Percentiles rank a stretch among this genome's conserved stretches.
Conservation (phyloP, 2,888 invertebrate genomes). For the Melanargia galathea region DNA sequence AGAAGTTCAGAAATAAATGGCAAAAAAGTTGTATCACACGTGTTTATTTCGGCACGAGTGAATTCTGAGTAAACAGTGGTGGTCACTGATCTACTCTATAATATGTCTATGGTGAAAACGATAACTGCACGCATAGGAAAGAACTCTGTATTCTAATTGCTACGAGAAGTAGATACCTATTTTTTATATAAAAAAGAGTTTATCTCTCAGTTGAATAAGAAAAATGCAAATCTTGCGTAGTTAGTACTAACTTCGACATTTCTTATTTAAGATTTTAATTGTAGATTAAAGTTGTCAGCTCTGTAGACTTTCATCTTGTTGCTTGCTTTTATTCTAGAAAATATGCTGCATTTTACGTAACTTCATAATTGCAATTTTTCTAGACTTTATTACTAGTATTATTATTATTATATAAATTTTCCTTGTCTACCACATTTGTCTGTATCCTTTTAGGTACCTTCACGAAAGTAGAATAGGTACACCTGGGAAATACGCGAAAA, state of each 20-base stretch:
- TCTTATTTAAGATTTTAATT: conserved; percentile 36
- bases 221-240: conserved; percentile 4
- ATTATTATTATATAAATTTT: too few species aligned
- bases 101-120: too few species aligned
- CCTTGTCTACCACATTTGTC: too few species aligned
- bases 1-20: too few species aligned
- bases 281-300: conserved; percentile 26
- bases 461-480: too few species aligned
- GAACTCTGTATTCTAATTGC: conserved; percentile 9
- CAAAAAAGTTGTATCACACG: too few species aligned
- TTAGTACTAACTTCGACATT: conserved; percentile 16
- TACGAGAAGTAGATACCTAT: neutral
- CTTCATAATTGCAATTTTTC: neutral
- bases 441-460: too few species aligned
- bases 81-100: too few species aligned
- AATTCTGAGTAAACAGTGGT: too few species aligned
- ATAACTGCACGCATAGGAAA: too few species aligned
- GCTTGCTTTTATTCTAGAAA: conserved; percentile 20
- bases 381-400: neutral
- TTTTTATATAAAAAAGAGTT: neutral
- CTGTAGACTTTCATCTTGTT: conserved; percentile 11
- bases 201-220: neutral
- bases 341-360: neutral
- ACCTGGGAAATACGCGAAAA: too few species aligned
- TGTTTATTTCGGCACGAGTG: too few species aligned